Percentiles rank a stretch among this genome's conserved stretches.
Conservation (phyloP, 2,888 invertebrate species). For the Idaea biselata region DNA sequence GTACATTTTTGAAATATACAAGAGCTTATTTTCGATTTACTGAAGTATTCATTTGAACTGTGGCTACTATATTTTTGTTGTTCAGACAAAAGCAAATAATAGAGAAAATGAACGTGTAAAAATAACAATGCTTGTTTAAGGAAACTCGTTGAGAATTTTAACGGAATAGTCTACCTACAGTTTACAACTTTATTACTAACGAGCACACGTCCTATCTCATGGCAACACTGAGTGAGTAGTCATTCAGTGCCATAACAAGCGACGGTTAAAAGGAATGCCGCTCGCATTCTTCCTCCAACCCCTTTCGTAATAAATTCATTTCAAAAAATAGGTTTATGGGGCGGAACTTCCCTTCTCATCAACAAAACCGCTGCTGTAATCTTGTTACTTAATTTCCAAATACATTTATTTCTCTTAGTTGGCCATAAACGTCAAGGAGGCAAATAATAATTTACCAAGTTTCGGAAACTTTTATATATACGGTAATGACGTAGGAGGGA, state of each 20-base stretch:
- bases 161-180: constrained; percentile 9
- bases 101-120: constrained; percentile 16
- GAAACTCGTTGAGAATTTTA: constrained; percentile 8
- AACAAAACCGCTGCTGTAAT: constrained; percentile 63
- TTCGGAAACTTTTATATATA: constrained; percentile 41
- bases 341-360: constrained; percentile 57
- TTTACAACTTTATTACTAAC: constrained; percentile 4
- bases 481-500: constrained; percentile 31
- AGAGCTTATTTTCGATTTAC: constrained; percentile 42
- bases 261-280: constrained; percentile 23
- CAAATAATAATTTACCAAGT: constrained; percentile 61
- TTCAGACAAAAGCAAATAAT: constrained; percentile 13
- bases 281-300: constrained; percentile 48
- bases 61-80: constrained; percentile 20
- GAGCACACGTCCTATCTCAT: background rate
- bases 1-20: constrained; percentile 38
- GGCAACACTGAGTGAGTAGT: constrained; percentile 15
- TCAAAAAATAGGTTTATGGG: constrained; percentile 66
- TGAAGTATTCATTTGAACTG: constrained; percentile 31
- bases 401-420: constrained; percentile 67
- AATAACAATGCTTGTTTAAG: constrained; percentile 8
- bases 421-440: constrained; percentile 64
- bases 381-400: constrained; percentile 70
- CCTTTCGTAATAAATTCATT: constrained; percentile 62
- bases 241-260: constrained; percentile 16